Evolutionary conservation across 2,797 vertebrate species (phyloP).

Genomic region (Choloepus didactylus): DNA sequence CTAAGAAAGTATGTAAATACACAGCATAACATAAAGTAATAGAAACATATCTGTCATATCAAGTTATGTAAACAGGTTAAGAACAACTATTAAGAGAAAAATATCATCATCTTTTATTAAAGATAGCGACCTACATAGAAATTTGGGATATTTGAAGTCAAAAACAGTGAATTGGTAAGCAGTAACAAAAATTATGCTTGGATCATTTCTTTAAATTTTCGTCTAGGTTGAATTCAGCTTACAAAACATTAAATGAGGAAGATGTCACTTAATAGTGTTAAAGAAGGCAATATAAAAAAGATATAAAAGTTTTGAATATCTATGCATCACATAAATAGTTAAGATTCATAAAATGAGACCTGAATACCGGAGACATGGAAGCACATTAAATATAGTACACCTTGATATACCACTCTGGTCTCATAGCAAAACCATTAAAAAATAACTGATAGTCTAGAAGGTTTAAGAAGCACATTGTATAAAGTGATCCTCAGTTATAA

Average conservation of each 20-base stretch:
- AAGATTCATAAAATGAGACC: constrained; percentile 21
- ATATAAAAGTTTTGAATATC: background rate
- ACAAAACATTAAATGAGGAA: background rate
- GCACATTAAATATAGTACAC: background rate
- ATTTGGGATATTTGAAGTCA: background rate
- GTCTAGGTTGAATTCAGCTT: background rate
- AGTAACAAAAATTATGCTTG: background rate
- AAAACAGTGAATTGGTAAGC: background rate
- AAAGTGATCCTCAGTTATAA: no score
- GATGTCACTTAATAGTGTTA: background rate
- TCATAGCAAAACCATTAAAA: background rate
- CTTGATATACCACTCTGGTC: background rate
- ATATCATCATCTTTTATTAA: background rate
- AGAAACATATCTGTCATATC: background rate
- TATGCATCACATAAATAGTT: background rate
- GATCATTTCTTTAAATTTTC: background rate
- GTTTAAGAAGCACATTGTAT: no score
- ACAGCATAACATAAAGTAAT: background rate
- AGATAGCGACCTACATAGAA: background rate
- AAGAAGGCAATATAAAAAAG: background rate
- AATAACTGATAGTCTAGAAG: background rate
- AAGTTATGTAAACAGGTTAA: background rate
- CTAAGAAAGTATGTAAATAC: background rate
- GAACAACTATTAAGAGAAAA: background rate
- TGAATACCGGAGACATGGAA: background rate